These are phyloP conservation scores for Eptatretus atami DNA, from an alignment of 2,797 vertebrate genomes.

Conservation along the genomic window DNA sequence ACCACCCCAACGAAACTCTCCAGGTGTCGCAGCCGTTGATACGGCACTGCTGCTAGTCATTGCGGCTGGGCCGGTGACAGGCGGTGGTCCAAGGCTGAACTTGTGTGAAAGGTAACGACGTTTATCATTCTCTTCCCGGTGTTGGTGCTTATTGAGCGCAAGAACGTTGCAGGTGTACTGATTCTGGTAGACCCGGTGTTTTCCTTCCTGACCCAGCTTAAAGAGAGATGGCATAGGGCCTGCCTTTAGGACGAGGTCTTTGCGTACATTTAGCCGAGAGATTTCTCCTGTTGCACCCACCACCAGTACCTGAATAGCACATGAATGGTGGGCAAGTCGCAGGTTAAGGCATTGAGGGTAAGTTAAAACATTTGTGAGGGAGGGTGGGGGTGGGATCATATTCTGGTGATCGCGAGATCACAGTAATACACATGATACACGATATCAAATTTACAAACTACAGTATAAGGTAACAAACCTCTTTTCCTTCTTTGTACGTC, in stretches of 20 bases:
- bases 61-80: too few relatives aligned
- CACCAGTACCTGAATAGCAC: slow-evolving; percentile 30
- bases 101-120: slow-evolving; percentile 86
- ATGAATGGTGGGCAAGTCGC: not conserved
- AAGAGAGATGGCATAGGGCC: slow-evolving; percentile 37
- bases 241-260: slow-evolving; percentile 57
- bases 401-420: not conserved
- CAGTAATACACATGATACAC: not conserved
- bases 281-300: slow-evolving; percentile 62
- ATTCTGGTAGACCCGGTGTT: slow-evolving; percentile 79
- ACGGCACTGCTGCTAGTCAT: too few relatives aligned
- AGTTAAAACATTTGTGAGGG: slow-evolving; percentile 6
- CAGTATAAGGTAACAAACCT: slow-evolving; percentile 18
- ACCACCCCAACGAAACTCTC: slow-evolving; percentile 93
- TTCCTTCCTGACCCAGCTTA: slow-evolving; percentile 80
- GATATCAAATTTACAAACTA: not conserved
- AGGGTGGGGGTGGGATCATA: slow-evolving; percentile 7
- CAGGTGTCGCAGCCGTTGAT: slow-evolving; percentile 11
- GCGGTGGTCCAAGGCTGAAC: slow-evolving; percentile 34
- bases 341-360: slow-evolving; percentile 6
- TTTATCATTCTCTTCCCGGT: slow-evolving; percentile 92
- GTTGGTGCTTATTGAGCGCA: slow-evolving; percentile 88
- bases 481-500: slow-evolving; percentile 58
- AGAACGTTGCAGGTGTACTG: slow-evolving; percentile 79
- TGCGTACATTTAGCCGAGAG: slow-evolving; percentile 41